These are phyloP conservation scores for Netelia inedita DNA, from an alignment of 2,888 invertebrate genomes.

Conservation along the genomic window DNA sequence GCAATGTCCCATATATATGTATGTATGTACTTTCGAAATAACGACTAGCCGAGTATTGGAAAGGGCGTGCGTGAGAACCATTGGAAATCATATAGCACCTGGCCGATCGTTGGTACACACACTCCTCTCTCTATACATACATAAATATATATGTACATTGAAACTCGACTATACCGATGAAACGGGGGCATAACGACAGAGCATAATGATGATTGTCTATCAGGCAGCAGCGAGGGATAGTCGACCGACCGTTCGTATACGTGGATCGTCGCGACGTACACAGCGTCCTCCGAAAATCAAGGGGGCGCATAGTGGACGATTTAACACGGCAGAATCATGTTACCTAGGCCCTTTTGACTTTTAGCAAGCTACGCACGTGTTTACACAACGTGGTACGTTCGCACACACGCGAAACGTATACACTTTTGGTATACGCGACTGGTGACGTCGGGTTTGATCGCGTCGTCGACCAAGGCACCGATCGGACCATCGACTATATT, in stretches of 20 bases:
- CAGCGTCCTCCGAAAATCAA: background rate
- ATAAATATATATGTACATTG: conserved; percentile 4
- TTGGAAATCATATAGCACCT: conserved; percentile 70
- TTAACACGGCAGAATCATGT: background rate
- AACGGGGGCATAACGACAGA: conserved; percentile 75
- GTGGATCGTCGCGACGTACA: background rate
- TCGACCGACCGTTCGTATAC: conserved; percentile 40
- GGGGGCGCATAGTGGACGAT: background rate
- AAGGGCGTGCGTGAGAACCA: conserved; percentile 56
- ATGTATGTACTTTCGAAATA: conserved; percentile 63
- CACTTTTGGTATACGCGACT: conserved; percentile 60
- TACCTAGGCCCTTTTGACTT: background rate
- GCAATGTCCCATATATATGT: background rate
- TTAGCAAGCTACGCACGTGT: background rate
- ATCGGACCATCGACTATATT: conserved; percentile 18
- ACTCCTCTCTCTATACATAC: background rate
- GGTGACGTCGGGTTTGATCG: conserved; percentile 30
- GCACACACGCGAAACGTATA: background rate
- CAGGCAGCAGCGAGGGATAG: conserved; percentile 69
- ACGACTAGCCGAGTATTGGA: conserved; percentile 66
- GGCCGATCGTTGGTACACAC: conserved; percentile 40
- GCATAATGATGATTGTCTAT: conserved; percentile 78
- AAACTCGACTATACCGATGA: conserved; percentile 11
- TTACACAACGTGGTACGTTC: background rate
- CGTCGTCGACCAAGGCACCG: conserved; percentile 32